phyloP scores from a whole-genome alignment of 1,140 invertebrate genomes.

The Trachymyrmex cornetzi region DNA sequence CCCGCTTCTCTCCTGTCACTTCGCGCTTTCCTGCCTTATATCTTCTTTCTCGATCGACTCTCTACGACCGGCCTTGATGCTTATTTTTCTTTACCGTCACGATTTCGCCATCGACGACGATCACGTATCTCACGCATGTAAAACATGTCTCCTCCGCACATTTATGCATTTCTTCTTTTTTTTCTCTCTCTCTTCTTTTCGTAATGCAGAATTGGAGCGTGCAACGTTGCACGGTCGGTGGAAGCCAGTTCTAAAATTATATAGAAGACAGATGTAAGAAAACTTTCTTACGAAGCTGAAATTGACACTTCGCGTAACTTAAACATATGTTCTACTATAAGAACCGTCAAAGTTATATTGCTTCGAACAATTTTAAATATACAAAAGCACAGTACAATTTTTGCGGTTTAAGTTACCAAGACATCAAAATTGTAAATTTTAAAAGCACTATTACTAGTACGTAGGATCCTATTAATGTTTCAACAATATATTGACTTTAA shows the following conservation, averaged over 20 bases:
- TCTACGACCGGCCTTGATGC: slow-evolving; percentile 46
- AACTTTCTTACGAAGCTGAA: slow-evolving; percentile 1
- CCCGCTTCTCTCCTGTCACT: slow-evolving; percentile 11
- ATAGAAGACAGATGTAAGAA: background rate
- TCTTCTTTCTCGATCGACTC: slow-evolving; percentile 56
- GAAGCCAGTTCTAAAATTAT: background rate
- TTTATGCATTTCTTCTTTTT: slow-evolving; percentile 4
- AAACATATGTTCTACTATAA: background rate
- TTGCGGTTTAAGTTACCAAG: background rate
- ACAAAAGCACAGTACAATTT: background rate
- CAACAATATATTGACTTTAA: background rate
- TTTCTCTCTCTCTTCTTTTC: background rate
- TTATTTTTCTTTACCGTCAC: slow-evolving; percentile 48
- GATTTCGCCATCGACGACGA: slow-evolving; percentile 53
- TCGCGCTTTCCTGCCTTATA: slow-evolving; percentile 42
- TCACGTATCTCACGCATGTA: slow-evolving; percentile 48
- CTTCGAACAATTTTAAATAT: background rate
- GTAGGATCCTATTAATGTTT: background rate
- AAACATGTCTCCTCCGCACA: slow-evolving; percentile 12
- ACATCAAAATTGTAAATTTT: background rate
- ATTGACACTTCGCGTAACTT: slow-evolving; percentile 2
- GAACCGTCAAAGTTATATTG: background rate
- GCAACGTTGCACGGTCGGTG: background rate
- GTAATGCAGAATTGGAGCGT: slow-evolving; percentile 34
- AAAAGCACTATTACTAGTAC: background rate